These are phyloP conservation scores for Stegodyphus mimosarum DNA, from an alignment of 1,140 invertebrate genomes.

Conservation along the genomic window DNA sequence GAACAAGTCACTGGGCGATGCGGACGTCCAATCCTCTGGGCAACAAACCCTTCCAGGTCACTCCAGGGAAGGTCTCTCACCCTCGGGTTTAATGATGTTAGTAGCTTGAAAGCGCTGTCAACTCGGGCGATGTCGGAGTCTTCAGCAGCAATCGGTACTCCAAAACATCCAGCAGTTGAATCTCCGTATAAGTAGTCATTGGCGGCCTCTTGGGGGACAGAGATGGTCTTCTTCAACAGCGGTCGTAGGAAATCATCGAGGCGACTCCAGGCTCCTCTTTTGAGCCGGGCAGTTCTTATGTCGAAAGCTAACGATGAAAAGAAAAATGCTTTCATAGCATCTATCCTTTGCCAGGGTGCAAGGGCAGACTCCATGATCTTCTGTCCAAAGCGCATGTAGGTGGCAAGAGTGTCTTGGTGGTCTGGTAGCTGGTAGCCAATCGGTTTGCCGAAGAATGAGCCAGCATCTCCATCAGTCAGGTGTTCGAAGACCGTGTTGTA, in stretches of 20 bases:
- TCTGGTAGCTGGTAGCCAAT: background rate
- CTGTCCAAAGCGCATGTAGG: background rate
- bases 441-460: background rate
- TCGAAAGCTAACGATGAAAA: background rate
- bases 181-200: background rate
- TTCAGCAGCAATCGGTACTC: background rate
- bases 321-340: background rate
- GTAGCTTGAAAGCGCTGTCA: background rate
- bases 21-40: too few species aligned
- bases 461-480: background rate
- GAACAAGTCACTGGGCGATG: too few species aligned
- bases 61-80: background rate
- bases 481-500: too few species aligned
- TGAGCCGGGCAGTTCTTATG: background rate
- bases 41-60: background rate
- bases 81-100: background rate
- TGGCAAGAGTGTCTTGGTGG: background rate
- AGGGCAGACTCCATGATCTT: background rate
- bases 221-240: background rate
- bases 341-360: background rate
- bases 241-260: background rate
- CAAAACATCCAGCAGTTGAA: background rate
- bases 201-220: background rate
- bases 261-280: background rate
- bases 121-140: background rate